Base-by-base conservation (phyloP, 2,888 invertebrate genomes). In the Thymelicus sylvestris region DNA sequence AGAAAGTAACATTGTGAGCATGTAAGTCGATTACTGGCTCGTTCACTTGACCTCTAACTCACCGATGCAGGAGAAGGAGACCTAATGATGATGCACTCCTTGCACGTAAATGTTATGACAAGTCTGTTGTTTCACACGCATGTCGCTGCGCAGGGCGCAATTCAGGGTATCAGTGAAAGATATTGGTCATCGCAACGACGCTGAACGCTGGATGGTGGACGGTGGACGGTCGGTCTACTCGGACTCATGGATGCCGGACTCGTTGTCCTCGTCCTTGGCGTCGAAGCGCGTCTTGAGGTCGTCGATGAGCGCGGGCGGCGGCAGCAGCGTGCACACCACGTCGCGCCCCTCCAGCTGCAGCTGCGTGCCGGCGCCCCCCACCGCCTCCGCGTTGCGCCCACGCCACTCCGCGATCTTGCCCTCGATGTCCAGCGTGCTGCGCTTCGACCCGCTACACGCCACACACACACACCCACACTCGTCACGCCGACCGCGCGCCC, bases 381-480 rank as follows among this genome's bases (percentile, higher is more conserved):
- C 78, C 72, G 80, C 77, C 71, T 85, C 79, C 72, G 81, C 79
- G 79, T 80, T 80, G 69, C 90, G 86, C 68, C 82, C 84, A 79
- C 91, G 88, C 92, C 92, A 92, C 88, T 89, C 89, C 74, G 90
- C 92, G 73, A 93, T 90, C 90, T 92, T 93, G 78, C 92, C 93
- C 86, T 93, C 93, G 90, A 93, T 90, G 90, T 93, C 93, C 76
- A 93, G 89, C 79, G 93, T 93, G 86, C 91, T 92, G 81, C 92
- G 91, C 84, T 92, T 93, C 74, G 92, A 92, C 57, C 91, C 93
- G 80, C 93, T 92, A 80, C 80, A 15, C 52, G 8, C 6, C 50
- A 19, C 50, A 50, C 50, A n/a, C 15, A 52, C 52, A 52, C 52
- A 52, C 12, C 52, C 7, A 52, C 52, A 52, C 52, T 2, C 19